phyloP scores from a whole-genome alignment of 2,797 vertebrate genomes.

The Oreonectes daqikongensis region DNA sequence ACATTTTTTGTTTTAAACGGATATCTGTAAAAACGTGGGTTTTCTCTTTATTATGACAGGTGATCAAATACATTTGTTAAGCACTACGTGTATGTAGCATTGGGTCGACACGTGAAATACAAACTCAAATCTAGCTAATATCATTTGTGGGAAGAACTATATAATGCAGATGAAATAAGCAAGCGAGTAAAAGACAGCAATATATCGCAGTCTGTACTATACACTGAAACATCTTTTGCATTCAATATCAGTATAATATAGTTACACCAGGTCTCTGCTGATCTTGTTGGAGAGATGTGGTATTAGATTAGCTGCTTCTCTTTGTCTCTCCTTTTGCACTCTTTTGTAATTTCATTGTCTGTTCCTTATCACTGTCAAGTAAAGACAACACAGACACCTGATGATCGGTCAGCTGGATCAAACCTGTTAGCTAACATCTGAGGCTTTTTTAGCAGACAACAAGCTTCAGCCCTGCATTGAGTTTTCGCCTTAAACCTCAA shows the following conservation, averaged over 20 bases:
- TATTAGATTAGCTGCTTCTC: not conserved
- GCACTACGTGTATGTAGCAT: too few relatives aligned
- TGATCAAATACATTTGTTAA: too few relatives aligned
- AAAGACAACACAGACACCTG: not conserved
- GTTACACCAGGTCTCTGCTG: not conserved
- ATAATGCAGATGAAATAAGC: too few relatives aligned
- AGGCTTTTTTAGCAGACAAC: not conserved
- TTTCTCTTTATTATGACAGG: too few relatives aligned
- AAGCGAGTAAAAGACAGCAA: not conserved
- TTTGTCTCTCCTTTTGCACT: not conserved
- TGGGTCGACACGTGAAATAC: too few relatives aligned
- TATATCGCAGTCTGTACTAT: not conserved
- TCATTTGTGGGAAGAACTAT: too few relatives aligned
- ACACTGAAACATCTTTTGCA: not conserved
- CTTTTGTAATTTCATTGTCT: not conserved
- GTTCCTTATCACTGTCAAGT: not conserved
- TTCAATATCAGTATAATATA: not conserved
- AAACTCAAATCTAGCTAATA: too few relatives aligned
- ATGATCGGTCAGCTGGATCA: not conserved
- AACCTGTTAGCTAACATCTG: not conserved
- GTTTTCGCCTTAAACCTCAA: slow-evolving; percentile 2
- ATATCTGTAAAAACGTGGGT: too few relatives aligned
- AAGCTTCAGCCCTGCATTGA: not conserved
- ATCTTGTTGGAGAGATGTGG: not conserved
- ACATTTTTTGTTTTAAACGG: too few relatives aligned